phyloP scores from a whole-genome alignment of 2,797 vertebrate genomes.

The Amphiprion clarkii region DNA sequence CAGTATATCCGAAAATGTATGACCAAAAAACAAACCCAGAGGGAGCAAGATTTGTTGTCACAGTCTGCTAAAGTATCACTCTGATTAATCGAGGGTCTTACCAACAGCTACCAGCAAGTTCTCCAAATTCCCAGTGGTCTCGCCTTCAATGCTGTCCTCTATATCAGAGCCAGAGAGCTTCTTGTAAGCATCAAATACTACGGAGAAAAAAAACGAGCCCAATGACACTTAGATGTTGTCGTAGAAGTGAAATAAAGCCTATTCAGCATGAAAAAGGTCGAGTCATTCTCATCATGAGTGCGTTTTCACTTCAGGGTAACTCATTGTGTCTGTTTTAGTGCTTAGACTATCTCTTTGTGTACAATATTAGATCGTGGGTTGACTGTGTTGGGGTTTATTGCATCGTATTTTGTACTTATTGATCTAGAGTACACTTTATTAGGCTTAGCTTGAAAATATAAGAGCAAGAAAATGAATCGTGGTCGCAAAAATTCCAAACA shows the following conservation, averaged over 20 bases:
- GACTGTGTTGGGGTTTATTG: neutral
- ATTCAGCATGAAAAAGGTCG: neutral
- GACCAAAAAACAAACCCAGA: neutral
- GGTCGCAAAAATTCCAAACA: too few species aligned
- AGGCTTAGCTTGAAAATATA: neutral
- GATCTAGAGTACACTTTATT: neutral
- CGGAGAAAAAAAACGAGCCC: constrained; percentile 24
- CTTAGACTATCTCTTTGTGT: neutral
- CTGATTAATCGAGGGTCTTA: constrained; percentile 73
- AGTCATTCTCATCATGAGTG: neutral
- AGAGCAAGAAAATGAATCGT: neutral
- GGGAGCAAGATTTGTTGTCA: neutral
- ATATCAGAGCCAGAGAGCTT: constrained; percentile 92
- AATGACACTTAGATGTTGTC: neutral
- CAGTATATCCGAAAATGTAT: constrained; percentile 13
- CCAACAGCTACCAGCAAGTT: constrained; percentile 91
- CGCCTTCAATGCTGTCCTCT: constrained; percentile 92
- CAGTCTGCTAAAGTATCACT: neutral
- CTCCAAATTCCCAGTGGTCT: constrained; percentile 93
- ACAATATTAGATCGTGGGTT: neutral
- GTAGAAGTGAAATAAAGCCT: neutral
- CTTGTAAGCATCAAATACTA: constrained; percentile 96
- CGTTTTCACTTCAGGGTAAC: constrained; percentile 3
- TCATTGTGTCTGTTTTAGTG: neutral
- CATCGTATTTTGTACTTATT: neutral